Percentiles rank a stretch among this genome's conserved stretches.
Conservation (phyloP, 2,113 vertebrate species). For the Trachemys scripta region DNA sequence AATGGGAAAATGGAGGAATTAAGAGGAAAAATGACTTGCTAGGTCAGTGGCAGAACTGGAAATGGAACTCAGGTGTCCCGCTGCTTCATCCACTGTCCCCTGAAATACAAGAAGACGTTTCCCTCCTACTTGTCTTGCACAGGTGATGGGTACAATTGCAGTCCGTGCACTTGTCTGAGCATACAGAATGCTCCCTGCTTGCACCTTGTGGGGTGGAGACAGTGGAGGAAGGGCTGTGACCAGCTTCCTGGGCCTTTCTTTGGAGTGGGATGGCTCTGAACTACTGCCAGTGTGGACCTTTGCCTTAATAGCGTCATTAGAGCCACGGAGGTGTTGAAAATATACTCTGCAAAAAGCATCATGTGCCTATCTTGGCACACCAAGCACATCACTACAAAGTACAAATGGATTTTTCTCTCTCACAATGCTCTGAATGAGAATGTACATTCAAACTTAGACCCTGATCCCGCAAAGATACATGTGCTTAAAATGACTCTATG, state of each 20-base stretch:
- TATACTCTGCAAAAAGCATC: rapidly evolving
- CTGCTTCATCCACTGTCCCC: background rate
- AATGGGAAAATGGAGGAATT: no score
- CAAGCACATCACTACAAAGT: background rate
- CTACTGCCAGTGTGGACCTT: background rate
- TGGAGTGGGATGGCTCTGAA: background rate
- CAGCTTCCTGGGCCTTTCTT: background rate
- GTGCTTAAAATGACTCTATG: background rate
- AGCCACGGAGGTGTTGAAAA: background rate
- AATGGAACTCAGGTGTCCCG: background rate
- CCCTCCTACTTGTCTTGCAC: background rate
- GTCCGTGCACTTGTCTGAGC: background rate
- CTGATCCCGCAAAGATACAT: slow-evolving; percentile 8
- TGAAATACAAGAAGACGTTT: background rate
- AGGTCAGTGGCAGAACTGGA: background rate
- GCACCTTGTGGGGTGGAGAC: background rate
- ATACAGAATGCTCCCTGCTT: background rate
- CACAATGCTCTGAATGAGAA: rapidly evolving
- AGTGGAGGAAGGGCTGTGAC: background rate
- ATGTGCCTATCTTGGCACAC: background rate
- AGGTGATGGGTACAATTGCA: background rate
- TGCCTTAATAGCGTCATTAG: background rate
- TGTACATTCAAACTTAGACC: background rate
- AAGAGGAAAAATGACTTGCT: no score
- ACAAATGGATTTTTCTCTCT: background rate